These are phyloP conservation scores for Ditylenchus dipsaci DNA, from an alignment of 1,140 invertebrate genomes.

Conservation along the genomic window DNA sequence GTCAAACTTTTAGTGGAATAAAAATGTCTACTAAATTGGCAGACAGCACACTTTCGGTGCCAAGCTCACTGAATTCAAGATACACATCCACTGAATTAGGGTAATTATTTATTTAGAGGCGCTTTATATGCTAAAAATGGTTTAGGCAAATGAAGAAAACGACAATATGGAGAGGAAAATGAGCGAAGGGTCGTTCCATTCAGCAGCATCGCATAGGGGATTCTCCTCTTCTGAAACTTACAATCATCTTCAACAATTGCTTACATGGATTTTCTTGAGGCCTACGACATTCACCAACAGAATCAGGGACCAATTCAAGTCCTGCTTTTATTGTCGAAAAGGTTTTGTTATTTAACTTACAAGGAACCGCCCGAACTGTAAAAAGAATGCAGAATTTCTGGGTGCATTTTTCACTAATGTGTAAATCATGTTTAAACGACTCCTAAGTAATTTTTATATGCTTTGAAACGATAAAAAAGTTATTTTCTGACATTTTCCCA, in stretches of 20 bases:
- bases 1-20: background rate
- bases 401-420: too few relatives aligned
- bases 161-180: constrained; percentile 9
- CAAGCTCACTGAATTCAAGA: too few relatives aligned
- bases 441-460: too few relatives aligned
- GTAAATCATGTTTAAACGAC: too few relatives aligned
- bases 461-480: too few relatives aligned
- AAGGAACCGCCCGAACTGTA: too few relatives aligned
- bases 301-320: background rate
- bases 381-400: too few relatives aligned
- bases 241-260: background rate
- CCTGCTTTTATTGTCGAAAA: background rate
- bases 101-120: too few relatives aligned
- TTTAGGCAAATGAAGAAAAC: background rate
- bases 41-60: background rate
- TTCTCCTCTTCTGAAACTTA: background rate
- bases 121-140: too few relatives aligned
- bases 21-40: background rate
- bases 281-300: constrained; percentile 4
- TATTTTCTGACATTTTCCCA: too few relatives aligned
- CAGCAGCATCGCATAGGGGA: constrained; percentile 23
- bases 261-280: background rate
- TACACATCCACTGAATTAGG: too few relatives aligned
- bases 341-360: too few relatives aligned
- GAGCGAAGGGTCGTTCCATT: constrained; percentile 39